Conservation (phyloP, 2,888 invertebrate genomes). For the Colletes collaris region DNA sequence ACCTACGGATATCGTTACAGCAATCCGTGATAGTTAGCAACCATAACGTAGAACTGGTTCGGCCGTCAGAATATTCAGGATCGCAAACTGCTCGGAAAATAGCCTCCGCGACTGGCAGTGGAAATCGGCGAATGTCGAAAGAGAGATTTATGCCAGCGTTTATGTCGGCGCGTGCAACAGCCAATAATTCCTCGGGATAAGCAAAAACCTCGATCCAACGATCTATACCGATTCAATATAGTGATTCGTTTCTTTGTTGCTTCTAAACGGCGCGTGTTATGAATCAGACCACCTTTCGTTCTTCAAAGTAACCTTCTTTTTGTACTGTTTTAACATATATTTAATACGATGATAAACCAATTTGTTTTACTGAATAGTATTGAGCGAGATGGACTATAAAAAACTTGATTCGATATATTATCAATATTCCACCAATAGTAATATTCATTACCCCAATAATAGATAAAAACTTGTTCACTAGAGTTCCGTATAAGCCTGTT, state of each 20-base stretch:
- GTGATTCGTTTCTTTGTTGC: background rate
- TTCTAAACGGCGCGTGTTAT: background rate
- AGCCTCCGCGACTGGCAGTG: slow-evolving; percentile 19
- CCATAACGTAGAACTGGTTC: slow-evolving; percentile 38
- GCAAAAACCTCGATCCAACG: slow-evolving; percentile 1
- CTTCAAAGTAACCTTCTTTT: no score
- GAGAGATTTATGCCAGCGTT: slow-evolving; percentile 17
- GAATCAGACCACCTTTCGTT: no score
- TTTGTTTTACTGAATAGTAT: no score
- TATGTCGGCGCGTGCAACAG: slow-evolving; percentile 8
- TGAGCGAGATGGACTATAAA: no score
- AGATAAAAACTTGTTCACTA: no score
- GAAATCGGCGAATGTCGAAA: slow-evolving; percentile 45
- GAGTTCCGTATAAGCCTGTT: no score
- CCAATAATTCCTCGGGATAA: slow-evolving; percentile 17
- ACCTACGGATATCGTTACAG: slow-evolving; percentile 47
- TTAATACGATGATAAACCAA: no score
- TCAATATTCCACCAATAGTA: no score
- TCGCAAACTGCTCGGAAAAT: slow-evolving; percentile 44
- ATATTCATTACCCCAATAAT: no score
- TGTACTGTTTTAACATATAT: no score
- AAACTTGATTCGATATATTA: no score
- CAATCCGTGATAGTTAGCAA: slow-evolving; percentile 33
- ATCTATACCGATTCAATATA: background rate
- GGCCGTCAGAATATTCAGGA: slow-evolving; percentile 37